Conservation (phyloP, 2,113 vertebrate species). For the Nesoenas mayeri region DNA sequence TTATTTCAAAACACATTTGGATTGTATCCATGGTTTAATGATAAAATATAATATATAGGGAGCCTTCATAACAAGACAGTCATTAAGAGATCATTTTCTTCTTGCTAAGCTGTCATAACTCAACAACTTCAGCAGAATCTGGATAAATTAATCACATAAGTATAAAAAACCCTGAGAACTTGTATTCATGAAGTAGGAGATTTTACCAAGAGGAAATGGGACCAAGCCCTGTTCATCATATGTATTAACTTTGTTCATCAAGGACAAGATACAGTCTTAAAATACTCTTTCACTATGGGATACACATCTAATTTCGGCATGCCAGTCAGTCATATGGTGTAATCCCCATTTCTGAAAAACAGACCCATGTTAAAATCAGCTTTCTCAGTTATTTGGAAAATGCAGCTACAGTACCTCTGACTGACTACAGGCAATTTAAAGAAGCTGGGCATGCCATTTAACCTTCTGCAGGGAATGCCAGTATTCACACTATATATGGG, state of each 20-base stretch:
- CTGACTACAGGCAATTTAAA: neutral
- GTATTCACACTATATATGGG: neutral
- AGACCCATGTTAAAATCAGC: neutral
- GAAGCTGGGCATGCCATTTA: neutral
- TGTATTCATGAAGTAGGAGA: neutral
- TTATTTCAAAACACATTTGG: neutral
- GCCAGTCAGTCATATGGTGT: neutral
- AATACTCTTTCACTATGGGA: neutral
- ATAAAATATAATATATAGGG: neutral
- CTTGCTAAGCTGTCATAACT: neutral
- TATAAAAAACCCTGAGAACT: neutral
- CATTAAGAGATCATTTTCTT: neutral
- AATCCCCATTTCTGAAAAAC: neutral
- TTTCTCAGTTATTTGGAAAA: slow-evolving; percentile 23
- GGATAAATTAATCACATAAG: neutral
- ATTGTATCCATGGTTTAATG: neutral
- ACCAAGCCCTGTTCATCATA: neutral
- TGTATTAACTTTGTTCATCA: neutral
- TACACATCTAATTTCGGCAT: neutral
- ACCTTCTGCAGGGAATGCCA: neutral
- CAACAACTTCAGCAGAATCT: neutral
- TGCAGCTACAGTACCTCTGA: neutral
- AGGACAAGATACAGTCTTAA: neutral
- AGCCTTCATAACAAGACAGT: neutral
- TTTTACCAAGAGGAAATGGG: neutral